These are phyloP conservation scores for Enteromius treurensis DNA, from an alignment of 2,797 vertebrate genomes.

Conservation along the genomic window DNA sequence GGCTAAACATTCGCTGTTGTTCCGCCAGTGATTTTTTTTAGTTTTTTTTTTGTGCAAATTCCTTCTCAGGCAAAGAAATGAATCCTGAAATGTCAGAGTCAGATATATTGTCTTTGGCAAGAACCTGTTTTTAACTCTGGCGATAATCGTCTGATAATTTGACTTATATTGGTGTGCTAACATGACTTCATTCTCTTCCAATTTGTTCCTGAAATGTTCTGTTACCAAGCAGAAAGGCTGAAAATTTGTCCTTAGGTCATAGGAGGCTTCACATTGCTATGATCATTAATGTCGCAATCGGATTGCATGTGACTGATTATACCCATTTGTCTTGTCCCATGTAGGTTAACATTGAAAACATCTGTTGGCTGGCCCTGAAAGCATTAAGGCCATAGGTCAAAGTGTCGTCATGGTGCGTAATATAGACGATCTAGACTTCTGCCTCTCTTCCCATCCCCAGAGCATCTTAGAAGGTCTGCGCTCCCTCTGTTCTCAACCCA, in stretches of 20 bases:
- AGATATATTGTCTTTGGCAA: constrained; percentile 44
- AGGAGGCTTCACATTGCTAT: constrained; percentile 14
- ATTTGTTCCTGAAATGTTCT: constrained; percentile 35
- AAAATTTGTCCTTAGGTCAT: constrained; percentile 1
- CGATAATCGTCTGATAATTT: constrained; percentile 30
- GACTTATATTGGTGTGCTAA: constrained; percentile 38
- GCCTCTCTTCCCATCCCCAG: constrained; percentile 89
- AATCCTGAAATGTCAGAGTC: not conserved
- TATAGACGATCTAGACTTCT: constrained; percentile 93
- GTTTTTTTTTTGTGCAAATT: not conserved
- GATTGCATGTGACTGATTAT: constrained; percentile 45
- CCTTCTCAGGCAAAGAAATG: not conserved
- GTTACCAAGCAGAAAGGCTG: constrained; percentile 4
- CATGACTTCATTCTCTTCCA: constrained; percentile 35
- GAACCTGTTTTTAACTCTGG: constrained; percentile 25
- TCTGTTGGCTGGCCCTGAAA: constrained; percentile 33
- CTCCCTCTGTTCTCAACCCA: constrained; percentile 85
- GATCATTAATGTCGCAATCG: constrained; percentile 16
- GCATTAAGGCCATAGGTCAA: constrained; percentile 41
- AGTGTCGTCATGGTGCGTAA: constrained; percentile 87
- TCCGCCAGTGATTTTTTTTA: not conserved
- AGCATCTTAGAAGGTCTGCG: constrained; percentile 88
- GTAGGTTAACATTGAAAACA: constrained; percentile 63
- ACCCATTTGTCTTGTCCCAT: constrained; percentile 30
- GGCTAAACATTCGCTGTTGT: constrained; percentile 4